A percentile compares a stretch with the other conserved stretches of the same genome.
These are phyloP conservation scores for Euthynnus affinis DNA, from an alignment of 2,797 vertebrate genomes.

Conservation along the genomic window DNA sequence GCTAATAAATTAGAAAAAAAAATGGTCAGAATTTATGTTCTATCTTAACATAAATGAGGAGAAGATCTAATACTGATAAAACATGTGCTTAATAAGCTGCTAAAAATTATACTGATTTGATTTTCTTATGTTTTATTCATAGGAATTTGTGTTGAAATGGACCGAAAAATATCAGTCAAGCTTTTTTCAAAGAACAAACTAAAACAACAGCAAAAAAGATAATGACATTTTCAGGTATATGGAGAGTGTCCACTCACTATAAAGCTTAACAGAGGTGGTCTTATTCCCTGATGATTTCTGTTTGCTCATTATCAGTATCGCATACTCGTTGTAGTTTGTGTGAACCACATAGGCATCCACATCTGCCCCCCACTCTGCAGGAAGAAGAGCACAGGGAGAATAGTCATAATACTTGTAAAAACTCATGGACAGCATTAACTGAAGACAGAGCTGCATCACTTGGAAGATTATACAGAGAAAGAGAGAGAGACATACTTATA, in stretches of 20 bases:
- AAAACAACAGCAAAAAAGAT: not conserved
- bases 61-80: not conserved
- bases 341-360: constrained; percentile 89
- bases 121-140: not conserved
- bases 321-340: constrained; percentile 93
- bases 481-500: constrained; percentile 62
- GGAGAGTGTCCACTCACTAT: constrained; percentile 83
- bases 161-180: not conserved
- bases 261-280: constrained; percentile 87
- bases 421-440: not conserved
- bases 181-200: not conserved
- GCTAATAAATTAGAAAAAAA: too few relatives aligned
- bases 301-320: constrained; percentile 88
- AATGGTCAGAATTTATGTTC: too few relatives aligned
- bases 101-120: not conserved
- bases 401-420: not conserved
- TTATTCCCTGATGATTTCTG: constrained; percentile 71
- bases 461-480: not conserved
- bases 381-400: not conserved
- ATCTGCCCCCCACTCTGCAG: constrained; percentile 84
- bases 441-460: not conserved
- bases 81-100: not conserved
- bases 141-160: not conserved
- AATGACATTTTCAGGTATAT: not conserved
- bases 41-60: not conserved